Evolutionary conservation across 2,888 invertebrate genomes (phyloP).

Genomic region (Xylophagus ater): DNA sequence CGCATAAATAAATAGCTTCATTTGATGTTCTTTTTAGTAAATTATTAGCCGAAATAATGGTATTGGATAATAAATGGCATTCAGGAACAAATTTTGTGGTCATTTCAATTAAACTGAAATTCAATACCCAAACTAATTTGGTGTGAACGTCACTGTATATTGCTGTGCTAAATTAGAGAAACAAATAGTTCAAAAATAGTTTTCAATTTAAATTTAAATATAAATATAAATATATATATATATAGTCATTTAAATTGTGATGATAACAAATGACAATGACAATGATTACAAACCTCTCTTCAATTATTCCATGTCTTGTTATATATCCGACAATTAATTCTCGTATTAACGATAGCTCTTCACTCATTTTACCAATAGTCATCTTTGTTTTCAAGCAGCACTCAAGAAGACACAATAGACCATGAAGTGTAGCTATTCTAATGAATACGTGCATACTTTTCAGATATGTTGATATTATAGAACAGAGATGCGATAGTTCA

Average conservation of each 20-base stretch:
- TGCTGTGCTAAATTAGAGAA: too few species aligned
- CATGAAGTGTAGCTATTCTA: slow-evolving; percentile 36
- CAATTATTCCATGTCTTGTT: slow-evolving; percentile 37
- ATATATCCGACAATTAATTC: slow-evolving; percentile 37
- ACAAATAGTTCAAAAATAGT: too few species aligned
- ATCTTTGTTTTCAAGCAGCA: slow-evolving; percentile 38
- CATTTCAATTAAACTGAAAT: slow-evolving; percentile 65
- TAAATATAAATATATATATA: not conserved
- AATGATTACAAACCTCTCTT: slow-evolving; percentile 31
- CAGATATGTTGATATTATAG: slow-evolving; percentile 36
- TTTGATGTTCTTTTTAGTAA: slow-evolving; percentile 38
- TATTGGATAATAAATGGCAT: slow-evolving; percentile 45
- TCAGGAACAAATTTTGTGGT: slow-evolving; percentile 52
- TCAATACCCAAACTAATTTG: slow-evolving; percentile 59
- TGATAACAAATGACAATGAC: not conserved
- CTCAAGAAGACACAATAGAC: slow-evolving; percentile 37
- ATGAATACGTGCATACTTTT: slow-evolving; percentile 39
- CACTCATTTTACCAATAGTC: slow-evolving; percentile 38
- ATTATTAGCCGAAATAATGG: slow-evolving; percentile 47
- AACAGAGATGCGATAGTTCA: slow-evolving; percentile 35
- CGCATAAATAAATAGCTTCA: slow-evolving; percentile 40
- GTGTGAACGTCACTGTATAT: slow-evolving; percentile 49
- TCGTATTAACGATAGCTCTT: slow-evolving; percentile 35
- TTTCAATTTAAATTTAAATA: too few species aligned
- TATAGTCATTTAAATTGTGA: slow-evolving; percentile 1